These are phyloP conservation scores for Calidris pygmaea DNA, from an alignment of 2,113 vertebrate species.

Conservation along the genomic window DNA sequence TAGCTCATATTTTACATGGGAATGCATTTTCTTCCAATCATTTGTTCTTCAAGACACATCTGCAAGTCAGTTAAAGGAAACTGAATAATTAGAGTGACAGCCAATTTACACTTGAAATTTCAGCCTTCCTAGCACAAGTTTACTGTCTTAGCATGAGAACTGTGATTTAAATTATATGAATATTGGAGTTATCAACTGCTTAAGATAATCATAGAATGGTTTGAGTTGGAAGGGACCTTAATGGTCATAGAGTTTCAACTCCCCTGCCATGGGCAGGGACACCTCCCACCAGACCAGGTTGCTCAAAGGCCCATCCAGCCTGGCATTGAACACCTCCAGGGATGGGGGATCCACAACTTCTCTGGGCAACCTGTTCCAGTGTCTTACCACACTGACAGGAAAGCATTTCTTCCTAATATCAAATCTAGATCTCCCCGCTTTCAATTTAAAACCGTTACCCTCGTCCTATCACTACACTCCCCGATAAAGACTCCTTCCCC, in stretches of 20 bases:
- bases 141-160: neutral
- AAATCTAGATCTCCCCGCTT: neutral
- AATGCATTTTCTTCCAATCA: neutral
- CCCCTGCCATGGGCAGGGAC: neutral
- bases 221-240: neutral
- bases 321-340: neutral
- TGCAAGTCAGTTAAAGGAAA: neutral
- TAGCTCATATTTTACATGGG: neutral
- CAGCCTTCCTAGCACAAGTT: neutral
- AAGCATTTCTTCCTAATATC: neutral
- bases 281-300: neutral
- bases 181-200: neutral
- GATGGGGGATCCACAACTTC: neutral
- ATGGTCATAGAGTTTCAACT: neutral
- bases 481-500: neutral
- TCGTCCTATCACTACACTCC: neutral
- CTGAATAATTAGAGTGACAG: neutral
- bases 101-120: neutral
- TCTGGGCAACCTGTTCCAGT: neutral
- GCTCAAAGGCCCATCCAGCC: neutral
- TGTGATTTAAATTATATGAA: neutral
- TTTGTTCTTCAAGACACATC: neutral
- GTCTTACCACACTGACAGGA: neutral
- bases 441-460: neutral
- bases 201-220: neutral